These are phyloP conservation scores for Malacoctenus gilli DNA, from an alignment of 2,797 vertebrate species.

Conservation along the genomic window DNA sequence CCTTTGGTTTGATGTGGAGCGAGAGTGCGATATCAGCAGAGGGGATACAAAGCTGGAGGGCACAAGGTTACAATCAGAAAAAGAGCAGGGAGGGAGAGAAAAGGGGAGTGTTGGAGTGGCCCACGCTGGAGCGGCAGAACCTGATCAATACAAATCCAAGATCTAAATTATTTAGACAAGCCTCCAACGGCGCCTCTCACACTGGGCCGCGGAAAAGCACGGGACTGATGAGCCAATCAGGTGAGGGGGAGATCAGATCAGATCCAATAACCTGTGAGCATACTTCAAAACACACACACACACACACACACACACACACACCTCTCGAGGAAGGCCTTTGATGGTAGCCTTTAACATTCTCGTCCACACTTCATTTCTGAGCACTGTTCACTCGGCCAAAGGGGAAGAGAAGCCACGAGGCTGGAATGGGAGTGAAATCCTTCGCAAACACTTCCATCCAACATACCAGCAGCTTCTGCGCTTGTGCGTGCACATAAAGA, in stretches of 20 bases:
- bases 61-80: constrained; percentile 64
- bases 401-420: constrained; percentile 59
- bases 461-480: constrained; percentile 30
- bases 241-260: constrained; percentile 68
- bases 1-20: constrained; percentile 62
- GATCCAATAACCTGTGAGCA: constrained; percentile 76
- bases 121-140: constrained; percentile 41
- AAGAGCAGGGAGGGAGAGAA: constrained; percentile 49
- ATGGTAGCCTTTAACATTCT: constrained; percentile 83
- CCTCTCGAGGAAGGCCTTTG: constrained; percentile 73
- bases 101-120: constrained; percentile 50
- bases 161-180: constrained; percentile 82
- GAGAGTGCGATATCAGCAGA: constrained; percentile 20
- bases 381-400: constrained; percentile 57
- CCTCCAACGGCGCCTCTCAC: constrained; percentile 57
- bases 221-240: constrained; percentile 72
- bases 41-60: constrained; percentile 53
- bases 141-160: constrained; percentile 81
- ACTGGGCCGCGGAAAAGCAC: constrained; percentile 64
- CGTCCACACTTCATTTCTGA: constrained; percentile 75
- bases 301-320: constrained; percentile 48
- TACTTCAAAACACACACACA: constrained; percentile 26
- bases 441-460: constrained; percentile 49
- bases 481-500: constrained; percentile 14
- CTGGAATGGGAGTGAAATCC: constrained; percentile 46